phyloP scores from a whole-genome alignment of 1,140 invertebrate genomes.

The Bilobella aurantiaca region DNA sequence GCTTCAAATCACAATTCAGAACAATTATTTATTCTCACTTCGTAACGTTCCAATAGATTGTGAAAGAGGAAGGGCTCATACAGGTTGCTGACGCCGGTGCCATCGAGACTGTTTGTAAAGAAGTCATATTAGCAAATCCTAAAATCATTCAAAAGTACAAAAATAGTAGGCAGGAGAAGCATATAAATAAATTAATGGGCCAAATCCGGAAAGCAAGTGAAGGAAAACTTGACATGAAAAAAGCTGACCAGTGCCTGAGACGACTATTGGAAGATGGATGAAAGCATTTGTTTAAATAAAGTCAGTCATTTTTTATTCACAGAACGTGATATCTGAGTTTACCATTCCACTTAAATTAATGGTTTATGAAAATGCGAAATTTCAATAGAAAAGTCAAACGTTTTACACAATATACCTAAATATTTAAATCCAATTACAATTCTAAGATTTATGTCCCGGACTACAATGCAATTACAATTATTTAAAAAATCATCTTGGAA shows the following conservation, averaged over 20 bases:
- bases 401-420: no score
- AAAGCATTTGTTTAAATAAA: no score
- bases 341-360: no score
- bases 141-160: slow-evolving; percentile 45
- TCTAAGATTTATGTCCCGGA: no score
- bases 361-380: no score
- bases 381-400: no score
- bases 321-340: no score
- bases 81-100: slow-evolving; percentile 52
- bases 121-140: slow-evolving; percentile 54
- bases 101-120: slow-evolving; percentile 51
- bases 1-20: neutral
- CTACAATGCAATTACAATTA: no score
- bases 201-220: neutral
- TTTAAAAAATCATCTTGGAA: no score
- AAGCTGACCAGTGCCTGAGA: slow-evolving; percentile 5
- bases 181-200: slow-evolving; percentile 21
- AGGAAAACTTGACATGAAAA: slow-evolving; percentile 24
- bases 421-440: no score
- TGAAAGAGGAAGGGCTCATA: slow-evolving; percentile 51
- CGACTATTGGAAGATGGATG: slow-evolving; percentile 4
- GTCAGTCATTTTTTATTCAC: no score
- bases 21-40: neutral
- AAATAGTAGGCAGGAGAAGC: slow-evolving; percentile 9
- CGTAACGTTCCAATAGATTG: slow-evolving; percentile 42